Base-by-base conservation (phyloP, 2,797 vertebrate species). In the Benthosema pterotum region DNA sequence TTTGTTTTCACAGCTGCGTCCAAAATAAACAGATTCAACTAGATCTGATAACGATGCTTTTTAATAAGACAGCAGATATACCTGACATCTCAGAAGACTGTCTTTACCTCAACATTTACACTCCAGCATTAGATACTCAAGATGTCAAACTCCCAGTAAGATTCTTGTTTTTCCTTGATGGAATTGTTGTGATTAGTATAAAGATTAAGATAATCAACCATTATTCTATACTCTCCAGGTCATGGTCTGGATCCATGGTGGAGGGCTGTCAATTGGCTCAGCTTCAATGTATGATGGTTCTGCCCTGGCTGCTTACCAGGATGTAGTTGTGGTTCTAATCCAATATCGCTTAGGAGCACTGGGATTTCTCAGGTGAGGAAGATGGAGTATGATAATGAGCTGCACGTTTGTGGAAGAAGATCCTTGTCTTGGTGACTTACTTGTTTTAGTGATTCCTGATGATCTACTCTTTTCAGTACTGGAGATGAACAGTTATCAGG, bases 221-320 rank as follows among this genome's bases (percentile, higher is more conserved):
- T 0, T 59, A 42, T 72, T 58, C 62, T 3, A 46, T 60, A 69
- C 46, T 14, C 25, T 60, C 22, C 60, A 95, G 94, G 94, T 95
- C n/a, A 91, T 95, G 93, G 89, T 94, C 6, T 94, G 90, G 90
- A 94, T 95, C 63, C 94, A 94, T 0, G 94, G 94, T 13, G 94
- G 93, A 14, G 89, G 38, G 0, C 75, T 95, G 0, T 0, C 0
- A 3, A 0, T 74, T 0, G 94, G 93, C 0, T 77, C 79, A 11
- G 91, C 91, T 0, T 92, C 91, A 3, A 0, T 65, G 0, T 91
- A 52, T 64, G 92, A 94, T 0, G 93, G 92, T 7, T 92, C 94
- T 1, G 78, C 66, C 0, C 22, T 96, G 78, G 85, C 90, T 32
- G 91, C 91, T 45, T 91, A 90, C 65, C 91, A 94, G 74, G 69